These are phyloP conservation scores for Pimpla rufipes DNA, from an alignment of 2,888 invertebrate species.

Conservation along the genomic window DNA sequence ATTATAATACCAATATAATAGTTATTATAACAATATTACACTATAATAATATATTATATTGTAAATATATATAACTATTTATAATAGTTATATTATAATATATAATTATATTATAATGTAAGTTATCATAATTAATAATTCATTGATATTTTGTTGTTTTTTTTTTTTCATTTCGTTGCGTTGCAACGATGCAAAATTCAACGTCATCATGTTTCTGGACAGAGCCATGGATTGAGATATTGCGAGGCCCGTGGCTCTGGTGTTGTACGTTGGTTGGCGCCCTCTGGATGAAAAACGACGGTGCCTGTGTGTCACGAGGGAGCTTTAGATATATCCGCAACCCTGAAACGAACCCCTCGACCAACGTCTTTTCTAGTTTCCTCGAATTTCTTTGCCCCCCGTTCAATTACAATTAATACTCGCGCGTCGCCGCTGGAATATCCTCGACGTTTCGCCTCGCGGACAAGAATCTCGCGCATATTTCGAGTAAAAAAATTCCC, in stretches of 20 bases:
- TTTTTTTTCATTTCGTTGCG: too few relatives aligned
- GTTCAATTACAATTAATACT: conserved; percentile 25
- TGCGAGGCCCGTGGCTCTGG: conserved; percentile 76
- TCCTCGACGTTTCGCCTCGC: conserved; percentile 29
- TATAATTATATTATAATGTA: too few relatives aligned
- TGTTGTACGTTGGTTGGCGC: conserved; percentile 48
- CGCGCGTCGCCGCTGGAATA: conserved; percentile 54
- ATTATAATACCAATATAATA: too few relatives aligned
- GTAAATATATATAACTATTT: too few relatives aligned
- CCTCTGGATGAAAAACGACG: conserved; percentile 33
- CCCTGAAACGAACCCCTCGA: conserved; percentile 28
- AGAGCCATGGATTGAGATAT: conserved; percentile 71
- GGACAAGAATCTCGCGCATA: too few relatives aligned
- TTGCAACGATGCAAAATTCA: too few relatives aligned
- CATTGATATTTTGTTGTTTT: too few relatives aligned
- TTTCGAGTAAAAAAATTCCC: neutral
- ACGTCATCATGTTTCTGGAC: too few relatives aligned
- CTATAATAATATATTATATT: too few relatives aligned
- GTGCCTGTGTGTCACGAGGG: conserved; percentile 55
- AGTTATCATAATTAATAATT: too few relatives aligned
- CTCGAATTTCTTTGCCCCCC: conserved; percentile 8
- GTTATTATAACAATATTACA: too few relatives aligned
- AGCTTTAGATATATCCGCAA: conserved; percentile 56
- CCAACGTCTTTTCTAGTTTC: conserved; percentile 36
- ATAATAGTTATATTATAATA: too few relatives aligned